Percentiles rank a stretch among this genome's conserved stretches.
Conservation (phyloP, 1,140 invertebrate species). For the Trissolcus basalis region DNA sequence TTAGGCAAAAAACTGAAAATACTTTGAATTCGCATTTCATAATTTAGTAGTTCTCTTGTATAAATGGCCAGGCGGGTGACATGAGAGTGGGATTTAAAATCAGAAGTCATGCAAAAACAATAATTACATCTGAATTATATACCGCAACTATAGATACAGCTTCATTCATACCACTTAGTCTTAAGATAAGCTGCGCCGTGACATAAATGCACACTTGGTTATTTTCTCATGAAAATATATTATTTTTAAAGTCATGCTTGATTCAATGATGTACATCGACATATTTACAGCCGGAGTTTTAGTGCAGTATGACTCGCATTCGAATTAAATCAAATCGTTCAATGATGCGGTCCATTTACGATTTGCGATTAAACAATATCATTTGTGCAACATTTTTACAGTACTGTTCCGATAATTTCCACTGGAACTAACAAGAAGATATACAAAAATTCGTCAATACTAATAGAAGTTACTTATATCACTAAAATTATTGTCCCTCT, state of each 20-base stretch:
- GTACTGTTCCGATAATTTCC: constrained; percentile 9
- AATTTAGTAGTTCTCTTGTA: no score
- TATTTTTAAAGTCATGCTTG: constrained; percentile 16
- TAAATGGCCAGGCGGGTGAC: no score
- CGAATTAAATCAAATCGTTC: constrained; percentile 18
- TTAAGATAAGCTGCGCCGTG: constrained; percentile 2
- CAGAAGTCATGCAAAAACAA: background rate
- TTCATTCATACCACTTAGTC: background rate
- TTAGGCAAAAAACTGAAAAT: background rate
- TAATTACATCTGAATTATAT: background rate
- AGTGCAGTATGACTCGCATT: constrained; percentile 3
- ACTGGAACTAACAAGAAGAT: constrained; percentile 9
- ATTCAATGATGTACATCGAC: constrained; percentile 19
- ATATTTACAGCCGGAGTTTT: constrained; percentile 34
- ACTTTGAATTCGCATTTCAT: no score
- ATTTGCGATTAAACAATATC: background rate
- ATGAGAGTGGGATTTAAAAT: no score
- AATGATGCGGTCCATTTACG: background rate
- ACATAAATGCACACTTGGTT: constrained; percentile 14
- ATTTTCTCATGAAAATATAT: constrained; percentile 45
- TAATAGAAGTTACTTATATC: background rate
- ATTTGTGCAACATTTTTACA: constrained; percentile 37
- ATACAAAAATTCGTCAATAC: background rate
- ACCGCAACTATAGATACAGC: background rate
- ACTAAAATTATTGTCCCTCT: background rate